Evolutionary conservation across 2,113 vertebrate genomes (phyloP), one percentile per base, ranked within the genome.

Genomic region (Semicossyphus pulcher): DNA sequence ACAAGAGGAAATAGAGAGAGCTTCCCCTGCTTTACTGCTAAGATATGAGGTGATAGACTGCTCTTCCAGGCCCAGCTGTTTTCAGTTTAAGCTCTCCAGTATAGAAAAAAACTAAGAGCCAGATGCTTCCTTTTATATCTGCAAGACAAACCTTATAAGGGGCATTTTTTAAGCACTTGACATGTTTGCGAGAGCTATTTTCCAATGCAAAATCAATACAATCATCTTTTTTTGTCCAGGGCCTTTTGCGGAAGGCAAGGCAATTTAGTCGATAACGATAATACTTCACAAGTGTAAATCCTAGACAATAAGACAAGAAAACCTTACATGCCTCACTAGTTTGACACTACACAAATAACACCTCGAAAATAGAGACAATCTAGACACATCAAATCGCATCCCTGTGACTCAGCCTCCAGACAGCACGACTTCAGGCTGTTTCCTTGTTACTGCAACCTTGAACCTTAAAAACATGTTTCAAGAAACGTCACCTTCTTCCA

Each of bases 51-150:
- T 84, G 74, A 85, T 76, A 75, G 69, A 45, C 72, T 70, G 52
- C 44, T 57, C 77, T 79, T 68, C 63, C 78, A 49, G 53, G 41
- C 54, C 62, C 74, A 63, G 76, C 64, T 88, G 76, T 59, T 88
- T 76, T 26, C 18, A 51, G 34, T 82, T 80, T 66, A 72, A 74
- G 37, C 54, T 47, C 47, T 34, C 20, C n/a, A n/a, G n/a, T n/a
- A n/a, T 15, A 32, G 61, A 57, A 66, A 71, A 47, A 65, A 72
- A n/a, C n/a, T n/a, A n/a, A n/a, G n/a, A n/a, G 26, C 18, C 34
- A 65, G 32, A 69, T 42, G 16, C 48, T 61, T 80, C 14, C 28
- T 67, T 75, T 72, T n/a, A 52, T 61, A 81, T 68, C 78, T 71
- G 39, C 21, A 20, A 85, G 63, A 79, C 26, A 0, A 76, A 65